Percentiles rank a stretch among this genome's conserved stretches.
phyloP scores from a whole-genome alignment of 2,113 vertebrate species.

The Taxidea taxus region DNA sequence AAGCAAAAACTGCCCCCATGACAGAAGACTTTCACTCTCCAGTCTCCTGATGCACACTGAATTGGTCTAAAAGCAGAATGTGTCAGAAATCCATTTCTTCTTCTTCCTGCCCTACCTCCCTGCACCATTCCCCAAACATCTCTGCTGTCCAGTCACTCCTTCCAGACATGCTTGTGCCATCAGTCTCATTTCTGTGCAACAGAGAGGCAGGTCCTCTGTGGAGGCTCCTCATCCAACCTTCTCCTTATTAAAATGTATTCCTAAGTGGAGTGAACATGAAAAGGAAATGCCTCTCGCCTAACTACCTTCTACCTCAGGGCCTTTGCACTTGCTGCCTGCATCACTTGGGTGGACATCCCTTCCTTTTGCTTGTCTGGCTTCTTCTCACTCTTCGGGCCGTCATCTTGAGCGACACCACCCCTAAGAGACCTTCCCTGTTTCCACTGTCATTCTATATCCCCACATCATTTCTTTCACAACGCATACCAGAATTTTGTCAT shows the following conservation, averaged over 20 bases:
- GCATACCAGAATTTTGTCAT: background rate
- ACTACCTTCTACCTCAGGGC: background rate
- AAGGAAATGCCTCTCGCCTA: background rate
- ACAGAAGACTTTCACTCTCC: background rate
- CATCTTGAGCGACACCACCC: background rate
- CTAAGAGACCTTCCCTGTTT: background rate
- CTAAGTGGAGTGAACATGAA: background rate
- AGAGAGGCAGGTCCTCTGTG: background rate
- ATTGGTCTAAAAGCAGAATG: background rate
- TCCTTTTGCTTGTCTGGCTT: background rate
- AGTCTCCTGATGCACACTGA: too few species aligned
- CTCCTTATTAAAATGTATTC: background rate
- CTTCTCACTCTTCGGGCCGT: background rate
- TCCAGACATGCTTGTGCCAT: background rate
- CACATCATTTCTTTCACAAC: background rate
- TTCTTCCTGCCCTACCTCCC: background rate
- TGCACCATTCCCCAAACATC: background rate
- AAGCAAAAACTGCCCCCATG: background rate
- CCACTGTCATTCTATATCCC: background rate
- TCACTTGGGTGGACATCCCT: background rate
- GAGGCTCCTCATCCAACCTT: background rate
- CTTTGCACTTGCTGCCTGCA: background rate
- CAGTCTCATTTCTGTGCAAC: background rate
- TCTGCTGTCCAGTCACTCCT: background rate
- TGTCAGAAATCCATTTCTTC: background rate